Evolutionary conservation across 2,113 vertebrate species (phyloP), one percentile per base, ranked within the genome.

Genomic region (Syrmaticus mikado): DNA sequence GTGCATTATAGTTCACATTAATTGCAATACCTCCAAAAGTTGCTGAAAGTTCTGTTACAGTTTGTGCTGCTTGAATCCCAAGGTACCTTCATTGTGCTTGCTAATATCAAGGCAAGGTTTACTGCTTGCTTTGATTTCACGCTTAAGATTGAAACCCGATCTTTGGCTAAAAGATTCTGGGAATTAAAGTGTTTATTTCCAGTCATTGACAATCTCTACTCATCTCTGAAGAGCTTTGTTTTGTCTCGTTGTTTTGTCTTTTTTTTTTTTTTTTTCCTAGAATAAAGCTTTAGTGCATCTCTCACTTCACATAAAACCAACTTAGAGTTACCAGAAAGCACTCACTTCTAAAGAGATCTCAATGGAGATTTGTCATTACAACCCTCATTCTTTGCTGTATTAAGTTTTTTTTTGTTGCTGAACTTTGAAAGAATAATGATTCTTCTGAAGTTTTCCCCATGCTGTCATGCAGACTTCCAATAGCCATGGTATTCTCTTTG

Each of bases 121-220:
- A 36, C 70, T 34, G 77, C 74, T 70, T 36, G 7, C 5, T 60
- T 79, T 65, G 12, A 34, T 13, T 89, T 73, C 70, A 25, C 6
- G 19, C 73, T 75, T 45, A 7, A 52, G 71, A 65, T 2, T 66
- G 86, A 92, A 96, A 94, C 48, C 62, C 36, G 71, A 90, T 79
- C 77, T 73, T 32, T 46, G 84, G 66, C 70, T 68, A 36, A 72
- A 82, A 94, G 81, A 70, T 94, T 91, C 94, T 62, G 88, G 83
- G 89, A 93, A 95, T 64, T 21, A 4, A 82, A 41, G 78, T 62
- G 89, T 61, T 84, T 53, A 32, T 6, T 94, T 93, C 88, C 90
- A 84, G 92, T 40, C 86, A 91, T 27, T 55, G 82, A 53, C 0
- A 1, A 34, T 36, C 79, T 55, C 6, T 82, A 55, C 40, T 55